Percentiles rank a stretch among this genome's conserved stretches.
phyloP scores from a whole-genome alignment of 2,113 vertebrate genomes.

The Zosterops japonicus region DNA sequence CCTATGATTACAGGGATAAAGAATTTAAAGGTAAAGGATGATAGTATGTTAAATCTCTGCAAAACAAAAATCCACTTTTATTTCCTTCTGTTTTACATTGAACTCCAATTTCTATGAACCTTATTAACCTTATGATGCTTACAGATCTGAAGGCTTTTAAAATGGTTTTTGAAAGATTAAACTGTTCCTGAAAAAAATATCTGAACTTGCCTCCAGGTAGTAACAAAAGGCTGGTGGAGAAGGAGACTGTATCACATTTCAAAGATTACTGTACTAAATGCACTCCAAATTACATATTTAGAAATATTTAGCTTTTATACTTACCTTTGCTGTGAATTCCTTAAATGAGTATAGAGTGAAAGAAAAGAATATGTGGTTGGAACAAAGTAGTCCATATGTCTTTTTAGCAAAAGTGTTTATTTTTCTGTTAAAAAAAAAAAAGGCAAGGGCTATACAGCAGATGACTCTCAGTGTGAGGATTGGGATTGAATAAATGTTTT shows the following conservation, averaged over 20 bases:
- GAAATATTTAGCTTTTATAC: background rate
- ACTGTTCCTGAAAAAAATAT: background rate
- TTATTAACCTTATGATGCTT: background rate
- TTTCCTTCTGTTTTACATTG: background rate
- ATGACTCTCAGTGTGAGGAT: background rate
- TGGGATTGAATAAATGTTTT: background rate
- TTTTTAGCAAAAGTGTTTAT: background rate
- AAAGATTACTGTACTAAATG: background rate
- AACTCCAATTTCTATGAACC: background rate
- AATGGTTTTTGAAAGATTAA: background rate
- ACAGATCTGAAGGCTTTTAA: background rate
- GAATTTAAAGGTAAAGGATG: background rate
- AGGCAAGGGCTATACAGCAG: background rate
- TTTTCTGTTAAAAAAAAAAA: background rate
- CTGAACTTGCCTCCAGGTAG: background rate
- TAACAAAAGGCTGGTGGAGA: background rate
- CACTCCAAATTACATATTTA: background rate
- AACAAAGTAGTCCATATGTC: background rate
- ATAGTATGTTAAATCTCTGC: background rate
- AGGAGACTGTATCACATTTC: background rate
- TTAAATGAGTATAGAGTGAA: background rate
- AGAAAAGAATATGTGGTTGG: background rate
- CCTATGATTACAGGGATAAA: background rate
- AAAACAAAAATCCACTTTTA: background rate
- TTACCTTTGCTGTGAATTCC: background rate